These are phyloP conservation scores for Cryptoprocta ferox DNA, from an alignment of 2,797 vertebrate genomes.

Conservation along the genomic window DNA sequence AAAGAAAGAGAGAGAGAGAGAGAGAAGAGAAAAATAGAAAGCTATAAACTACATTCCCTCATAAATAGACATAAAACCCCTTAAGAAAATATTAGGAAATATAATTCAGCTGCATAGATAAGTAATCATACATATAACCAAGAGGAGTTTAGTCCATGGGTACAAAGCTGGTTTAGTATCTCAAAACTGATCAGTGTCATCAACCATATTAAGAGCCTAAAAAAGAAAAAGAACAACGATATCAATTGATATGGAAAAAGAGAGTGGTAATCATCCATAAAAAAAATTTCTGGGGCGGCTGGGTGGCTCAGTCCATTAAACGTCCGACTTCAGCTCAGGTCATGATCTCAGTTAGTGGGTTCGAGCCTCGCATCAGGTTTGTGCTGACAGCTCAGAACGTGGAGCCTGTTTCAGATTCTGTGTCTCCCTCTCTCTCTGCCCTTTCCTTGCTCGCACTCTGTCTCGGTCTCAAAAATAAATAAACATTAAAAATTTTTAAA, in stretches of 20 bases:
- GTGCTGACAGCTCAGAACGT: too few relatives aligned
- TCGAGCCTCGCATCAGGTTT: too few relatives aligned
- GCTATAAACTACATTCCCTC: neutral
- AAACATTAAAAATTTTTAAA: neutral
- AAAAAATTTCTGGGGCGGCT: neutral
- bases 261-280: neutral
- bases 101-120: neutral
- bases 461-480: too few relatives aligned
- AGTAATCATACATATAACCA: neutral
- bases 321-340: too few relatives aligned
- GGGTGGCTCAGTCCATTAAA: too few relatives aligned
- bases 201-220: neutral
- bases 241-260: neutral
- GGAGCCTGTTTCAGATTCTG: too few relatives aligned
- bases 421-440: too few relatives aligned
- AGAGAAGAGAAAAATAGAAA: neutral
- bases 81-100: constrained; percentile 28
- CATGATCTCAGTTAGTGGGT: too few relatives aligned
- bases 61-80: neutral
- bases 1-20: neutral
- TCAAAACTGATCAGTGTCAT: neutral
- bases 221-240: neutral
- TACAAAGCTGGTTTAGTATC: neutral
- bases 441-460: too few relatives aligned
- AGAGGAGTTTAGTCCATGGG: neutral